Evolutionary conservation across 2,113 vertebrate genomes (phyloP).

Genomic region (Talpa occidentalis): DNA sequence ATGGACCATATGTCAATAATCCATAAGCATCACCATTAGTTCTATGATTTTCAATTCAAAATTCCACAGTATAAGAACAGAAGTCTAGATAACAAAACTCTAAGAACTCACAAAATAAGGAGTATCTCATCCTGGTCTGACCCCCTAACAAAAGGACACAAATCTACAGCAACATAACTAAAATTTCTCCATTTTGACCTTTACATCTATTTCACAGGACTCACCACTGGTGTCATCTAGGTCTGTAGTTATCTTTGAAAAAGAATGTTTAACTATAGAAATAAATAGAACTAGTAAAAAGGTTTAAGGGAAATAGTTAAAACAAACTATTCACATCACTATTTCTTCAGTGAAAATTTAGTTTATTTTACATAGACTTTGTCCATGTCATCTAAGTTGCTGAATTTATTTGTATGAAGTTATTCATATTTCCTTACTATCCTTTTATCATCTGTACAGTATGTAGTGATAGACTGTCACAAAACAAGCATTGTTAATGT

Average conservation of each 20-base stretch:
- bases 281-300: not conserved
- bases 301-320: not conserved
- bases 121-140: not conserved
- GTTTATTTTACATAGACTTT: not conserved
- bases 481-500: not conserved
- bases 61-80: not conserved
- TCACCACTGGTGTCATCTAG: not conserved
- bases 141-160: not conserved
- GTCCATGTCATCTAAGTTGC: not conserved
- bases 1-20: not conserved
- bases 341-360: constrained; percentile 8
- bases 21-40: not conserved
- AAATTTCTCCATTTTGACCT: not conserved
- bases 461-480: not conserved
- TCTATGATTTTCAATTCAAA: not conserved
- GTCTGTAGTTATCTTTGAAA: not conserved
- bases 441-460: not conserved
- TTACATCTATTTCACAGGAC: constrained; percentile 26
- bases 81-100: not conserved
- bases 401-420: not conserved
- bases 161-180: not conserved
- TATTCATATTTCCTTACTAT: not conserved
- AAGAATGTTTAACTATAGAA: not conserved
- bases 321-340: not conserved
- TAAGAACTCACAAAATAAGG: constrained; percentile 18